Conservation (phyloP, 2,888 invertebrate genomes). For the Platerodrilus igneus region DNA sequence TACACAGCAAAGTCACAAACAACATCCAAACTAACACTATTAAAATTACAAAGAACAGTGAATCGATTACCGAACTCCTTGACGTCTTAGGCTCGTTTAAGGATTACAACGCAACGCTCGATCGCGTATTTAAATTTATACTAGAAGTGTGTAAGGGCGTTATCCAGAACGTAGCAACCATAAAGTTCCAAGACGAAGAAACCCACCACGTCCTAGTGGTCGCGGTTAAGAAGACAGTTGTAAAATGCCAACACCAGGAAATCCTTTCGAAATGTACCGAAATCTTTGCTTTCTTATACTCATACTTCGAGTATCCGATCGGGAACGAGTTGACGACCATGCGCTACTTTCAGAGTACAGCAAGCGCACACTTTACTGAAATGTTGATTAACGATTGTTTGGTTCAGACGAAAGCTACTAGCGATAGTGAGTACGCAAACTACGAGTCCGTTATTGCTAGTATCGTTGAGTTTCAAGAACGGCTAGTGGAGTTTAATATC, state of each 20-base stretch:
- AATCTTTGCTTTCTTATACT: constrained; percentile 56
- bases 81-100: constrained; percentile 37
- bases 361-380: constrained; percentile 58
- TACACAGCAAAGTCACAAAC: constrained; percentile 42
- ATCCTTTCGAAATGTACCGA: constrained; percentile 56
- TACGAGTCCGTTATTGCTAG: constrained; percentile 59
- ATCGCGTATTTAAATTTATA: constrained; percentile 57
- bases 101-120: constrained; percentile 51
- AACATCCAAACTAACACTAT: constrained; percentile 45
- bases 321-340: constrained; percentile 50
- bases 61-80: constrained; percentile 48
- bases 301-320: constrained; percentile 53
- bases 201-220: constrained; percentile 36
- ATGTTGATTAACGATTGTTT: constrained; percentile 70
- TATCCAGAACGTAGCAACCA: constrained; percentile 50
- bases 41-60: constrained; percentile 40
- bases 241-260: constrained; percentile 50
- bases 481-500: constrained; percentile 57
- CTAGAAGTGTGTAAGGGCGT: constrained; percentile 56
- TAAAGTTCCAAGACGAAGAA: constrained; percentile 46
- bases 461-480: constrained; percentile 62
- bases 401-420: constrained; percentile 70
- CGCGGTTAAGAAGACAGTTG: constrained; percentile 44
- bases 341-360: constrained; percentile 53
- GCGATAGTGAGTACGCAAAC: constrained; percentile 62